A percentile compares a stretch with the other conserved stretches of the same genome.
These are phyloP conservation scores for Morone saxatilis DNA, from an alignment of 2,113 vertebrate species.

Conservation along the genomic window DNA sequence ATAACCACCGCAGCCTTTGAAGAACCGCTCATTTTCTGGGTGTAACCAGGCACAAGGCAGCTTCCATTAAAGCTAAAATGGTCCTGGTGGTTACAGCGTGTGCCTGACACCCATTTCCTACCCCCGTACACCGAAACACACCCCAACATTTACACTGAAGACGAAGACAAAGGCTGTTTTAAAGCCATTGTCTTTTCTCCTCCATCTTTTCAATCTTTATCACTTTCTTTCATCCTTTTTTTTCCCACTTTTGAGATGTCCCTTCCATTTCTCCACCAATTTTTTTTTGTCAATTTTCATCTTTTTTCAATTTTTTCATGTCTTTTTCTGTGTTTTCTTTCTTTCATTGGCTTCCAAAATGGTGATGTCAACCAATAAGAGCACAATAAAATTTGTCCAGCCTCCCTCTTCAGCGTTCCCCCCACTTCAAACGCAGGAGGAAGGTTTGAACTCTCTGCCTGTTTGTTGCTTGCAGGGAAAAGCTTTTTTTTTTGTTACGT, in stretches of 20 bases:
- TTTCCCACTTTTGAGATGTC: neutral
- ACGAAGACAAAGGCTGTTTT: neutral
- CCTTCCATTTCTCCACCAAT: neutral
- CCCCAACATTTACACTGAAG: neutral
- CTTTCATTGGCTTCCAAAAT: conserved; percentile 5
- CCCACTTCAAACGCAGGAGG: conserved; percentile 33
- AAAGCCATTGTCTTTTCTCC: conserved; percentile 14
- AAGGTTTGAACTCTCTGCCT: conserved; percentile 41
- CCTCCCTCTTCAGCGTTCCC: conserved; percentile 4
- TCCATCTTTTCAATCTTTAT: neutral
- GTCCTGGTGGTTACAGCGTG: conserved; percentile 38
- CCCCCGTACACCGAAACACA: conserved; percentile 6
- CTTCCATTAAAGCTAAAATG: conserved; percentile 35
- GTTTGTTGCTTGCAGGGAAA: conserved; percentile 32
- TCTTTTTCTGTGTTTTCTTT: neutral
- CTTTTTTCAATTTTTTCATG: neutral
- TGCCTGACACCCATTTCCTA: neutral
- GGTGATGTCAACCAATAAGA: conserved; percentile 19
- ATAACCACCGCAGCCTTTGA: neutral
- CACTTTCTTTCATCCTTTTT: neutral
- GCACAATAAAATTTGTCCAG: conserved; percentile 4
- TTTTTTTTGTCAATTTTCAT: neutral
- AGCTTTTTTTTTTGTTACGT: conserved; percentile 40
- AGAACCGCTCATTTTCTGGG: conserved; percentile 41
- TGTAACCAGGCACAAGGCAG: conserved; percentile 38